Percentiles rank a stretch among this genome's conserved stretches.
phyloP scores from a whole-genome alignment of 2,888 invertebrate species.

The Limnephilus lunatus region DNA sequence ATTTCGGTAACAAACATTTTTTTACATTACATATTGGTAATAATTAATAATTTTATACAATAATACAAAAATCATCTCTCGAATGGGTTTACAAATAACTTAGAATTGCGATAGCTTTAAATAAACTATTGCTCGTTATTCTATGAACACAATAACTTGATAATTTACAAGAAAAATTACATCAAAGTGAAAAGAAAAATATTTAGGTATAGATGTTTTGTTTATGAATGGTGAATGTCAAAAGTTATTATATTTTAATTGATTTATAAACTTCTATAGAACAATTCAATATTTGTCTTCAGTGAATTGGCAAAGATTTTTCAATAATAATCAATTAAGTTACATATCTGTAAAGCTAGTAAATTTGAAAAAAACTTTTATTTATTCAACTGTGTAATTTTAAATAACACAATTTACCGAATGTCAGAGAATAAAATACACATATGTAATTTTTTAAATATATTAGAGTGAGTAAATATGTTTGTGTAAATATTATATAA shows the following conservation, averaged over 20 bases:
- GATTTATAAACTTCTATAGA: neutral
- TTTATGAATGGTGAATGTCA: neutral
- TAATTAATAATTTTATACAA: constrained; percentile 7
- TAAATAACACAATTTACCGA: neutral
- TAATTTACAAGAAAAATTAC: constrained; percentile 10
- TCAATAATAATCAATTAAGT: neutral
- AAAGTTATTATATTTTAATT: neutral
- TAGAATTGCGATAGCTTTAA: neutral
- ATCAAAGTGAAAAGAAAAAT: neutral
- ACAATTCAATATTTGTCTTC: neutral
- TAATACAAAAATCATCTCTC: neutral
- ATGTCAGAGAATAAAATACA: neutral
- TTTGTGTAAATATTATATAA: neutral
- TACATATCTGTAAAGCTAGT: too few species aligned
- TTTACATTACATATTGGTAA: neutral
- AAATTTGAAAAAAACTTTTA: too few species aligned
- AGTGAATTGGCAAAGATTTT: neutral
- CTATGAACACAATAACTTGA: constrained; percentile 45
- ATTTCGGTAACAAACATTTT: neutral
- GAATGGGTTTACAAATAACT: neutral
- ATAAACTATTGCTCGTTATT: constrained; percentile 33
- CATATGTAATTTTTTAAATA: neutral
- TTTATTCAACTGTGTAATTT: neutral
- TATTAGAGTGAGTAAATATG: neutral
- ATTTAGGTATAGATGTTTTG: neutral